Base-by-base conservation (phyloP, 1,140 invertebrate genomes). In the Tyrophagus putrescentiae region DNA sequence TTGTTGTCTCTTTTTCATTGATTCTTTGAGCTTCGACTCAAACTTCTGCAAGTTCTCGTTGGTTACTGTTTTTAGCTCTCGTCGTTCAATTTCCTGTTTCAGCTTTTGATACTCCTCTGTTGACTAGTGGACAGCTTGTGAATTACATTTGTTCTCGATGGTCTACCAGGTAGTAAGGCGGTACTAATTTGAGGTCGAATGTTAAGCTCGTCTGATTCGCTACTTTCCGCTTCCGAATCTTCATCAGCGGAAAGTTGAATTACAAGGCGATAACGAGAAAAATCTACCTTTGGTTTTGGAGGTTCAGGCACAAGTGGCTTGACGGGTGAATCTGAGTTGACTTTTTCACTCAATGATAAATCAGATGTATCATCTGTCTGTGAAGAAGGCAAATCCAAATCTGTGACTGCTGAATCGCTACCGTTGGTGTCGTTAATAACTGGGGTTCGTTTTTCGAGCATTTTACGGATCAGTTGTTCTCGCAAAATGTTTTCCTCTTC, bases 71-170 rank as follows among this genome's bases (percentile, higher is more conserved):
- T 7, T 60, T n/a, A 34, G 9, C 27, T 61, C 60, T 34, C 60
- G 60, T 9, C 52, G 27, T 21, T 29, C 41, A 31, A 62, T 60
- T 48, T 62, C 54, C 7, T 11, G 25, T 29, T 62, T 62, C 21
- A 62, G 21, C 53, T 62, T 60, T 23, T 48, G 36, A 60, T 60
- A 62, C 32, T 62, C 61, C 25, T 27, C 23, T 56, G 50, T 42
- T 61, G 50, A 16, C n/a, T 23, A 16, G 18, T 34, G 11, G 33
- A 60, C 9, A 61, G 18, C 41, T 56, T 56, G 7, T 29, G 13
- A 11, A 54, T 54, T 2, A 32, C 23, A 7, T n/a, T n/a, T n/a
- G n/a, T n/a, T n/a, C n/a, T n/a, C n/a, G n/a, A n/a, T n/a, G n/a
- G n/a, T n/a, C n/a, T n/a, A n/a, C n/a, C n/a, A n/a, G n/a, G n/a